These are phyloP conservation scores for Meloidogyne exigua DNA, from an alignment of 1,140 invertebrate genomes.

Conservation along the genomic window DNA sequence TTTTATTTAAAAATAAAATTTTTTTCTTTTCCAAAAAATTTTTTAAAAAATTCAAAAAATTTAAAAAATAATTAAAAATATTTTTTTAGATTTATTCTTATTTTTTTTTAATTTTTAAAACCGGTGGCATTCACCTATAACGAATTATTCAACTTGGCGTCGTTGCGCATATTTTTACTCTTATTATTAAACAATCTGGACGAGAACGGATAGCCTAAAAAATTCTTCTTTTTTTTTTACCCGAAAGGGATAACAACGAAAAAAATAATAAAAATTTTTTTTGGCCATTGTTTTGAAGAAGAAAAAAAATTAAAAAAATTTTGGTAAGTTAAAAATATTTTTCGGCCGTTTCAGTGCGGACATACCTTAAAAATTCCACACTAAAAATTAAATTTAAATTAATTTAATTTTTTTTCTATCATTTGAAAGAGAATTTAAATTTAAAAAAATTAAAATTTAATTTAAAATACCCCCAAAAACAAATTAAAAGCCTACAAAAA, in stretches of 20 bases:
- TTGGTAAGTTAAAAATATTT: background rate
- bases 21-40: too few species aligned
- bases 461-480: background rate
- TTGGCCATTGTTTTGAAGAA: background rate
- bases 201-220: background rate
- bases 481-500: background rate
- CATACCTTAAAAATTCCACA: background rate
- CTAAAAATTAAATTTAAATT: background rate
- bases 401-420: background rate
- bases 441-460: background rate
- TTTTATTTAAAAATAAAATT: too few species aligned
- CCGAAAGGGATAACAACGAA: background rate
- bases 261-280: background rate
- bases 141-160: constrained; percentile 2
- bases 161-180: constrained; percentile 2
- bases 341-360: background rate
- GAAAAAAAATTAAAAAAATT: background rate
- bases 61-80: too few species aligned
- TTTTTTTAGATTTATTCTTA: background rate
- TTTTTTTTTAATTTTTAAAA: background rate
- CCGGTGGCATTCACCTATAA: background rate
- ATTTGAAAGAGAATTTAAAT: background rate
- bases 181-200: background rate
- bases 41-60: too few species aligned
- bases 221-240: background rate